phyloP scores from a whole-genome alignment of 2,113 vertebrate species.

The Ploceus nigricollis region DNA sequence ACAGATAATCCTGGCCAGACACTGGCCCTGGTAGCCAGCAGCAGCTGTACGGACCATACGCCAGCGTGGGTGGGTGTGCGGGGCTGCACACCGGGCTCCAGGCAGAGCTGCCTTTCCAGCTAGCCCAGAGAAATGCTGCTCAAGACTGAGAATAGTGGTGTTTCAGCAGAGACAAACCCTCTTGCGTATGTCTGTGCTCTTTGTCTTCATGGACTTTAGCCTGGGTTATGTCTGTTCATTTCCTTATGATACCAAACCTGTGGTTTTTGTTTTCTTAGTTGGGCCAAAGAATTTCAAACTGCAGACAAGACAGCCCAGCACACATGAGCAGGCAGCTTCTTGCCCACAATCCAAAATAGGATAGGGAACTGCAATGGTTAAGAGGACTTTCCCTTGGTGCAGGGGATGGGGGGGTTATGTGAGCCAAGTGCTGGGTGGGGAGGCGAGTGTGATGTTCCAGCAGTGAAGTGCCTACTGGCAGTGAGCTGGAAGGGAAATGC shows the following conservation, averaged over 20 bases:
- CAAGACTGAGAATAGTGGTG: background rate
- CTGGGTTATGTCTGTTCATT: background rate
- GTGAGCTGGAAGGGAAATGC: background rate
- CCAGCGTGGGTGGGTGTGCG: accelerated
- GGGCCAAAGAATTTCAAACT: background rate
- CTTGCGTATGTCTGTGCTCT: background rate
- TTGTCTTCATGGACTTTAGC: background rate
- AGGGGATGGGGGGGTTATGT: accelerated
- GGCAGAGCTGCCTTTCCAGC: background rate
- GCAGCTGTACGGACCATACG: background rate
- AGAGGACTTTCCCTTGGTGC: background rate
- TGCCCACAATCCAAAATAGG: background rate
- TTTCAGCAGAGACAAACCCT: background rate
- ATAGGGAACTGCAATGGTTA: background rate
- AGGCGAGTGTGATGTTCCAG: accelerated
- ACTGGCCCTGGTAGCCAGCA: background rate
- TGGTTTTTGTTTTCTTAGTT: background rate
- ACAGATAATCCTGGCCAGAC: background rate
- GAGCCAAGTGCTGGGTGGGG: background rate
- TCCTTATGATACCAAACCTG: background rate
- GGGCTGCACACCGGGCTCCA: accelerated
- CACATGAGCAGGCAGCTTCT: background rate
- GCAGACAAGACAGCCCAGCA: background rate
- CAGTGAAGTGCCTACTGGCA: background rate
- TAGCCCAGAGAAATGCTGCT: background rate